A percentile compares a stretch with the other conserved stretches of the same genome.
Evolutionary conservation across 2,113 vertebrate genomes (phyloP).

Genomic region (Microtus ochrogaster): DNA sequence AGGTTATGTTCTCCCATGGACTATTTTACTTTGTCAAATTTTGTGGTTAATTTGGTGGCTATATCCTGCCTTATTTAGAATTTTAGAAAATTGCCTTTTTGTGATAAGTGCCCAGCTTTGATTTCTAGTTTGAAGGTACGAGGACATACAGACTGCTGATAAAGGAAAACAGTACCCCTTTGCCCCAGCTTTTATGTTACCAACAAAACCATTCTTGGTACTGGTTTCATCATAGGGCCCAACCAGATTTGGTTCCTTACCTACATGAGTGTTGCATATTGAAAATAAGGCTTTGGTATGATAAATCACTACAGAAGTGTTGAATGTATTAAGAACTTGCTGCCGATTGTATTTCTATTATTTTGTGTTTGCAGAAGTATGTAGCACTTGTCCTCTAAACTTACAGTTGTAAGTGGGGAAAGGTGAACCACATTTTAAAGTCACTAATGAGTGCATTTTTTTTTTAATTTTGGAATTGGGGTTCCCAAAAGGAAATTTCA

Average conservation of each 20-base stretch:
- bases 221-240: slow-evolving; percentile 61
- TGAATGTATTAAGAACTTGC: slow-evolving; percentile 78
- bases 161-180: slow-evolving; percentile 32
- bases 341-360: slow-evolving; percentile 74
- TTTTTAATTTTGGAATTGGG: slow-evolving; percentile 68
- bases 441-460: slow-evolving; percentile 61
- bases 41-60: slow-evolving; percentile 74
- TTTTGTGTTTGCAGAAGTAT: slow-evolving; percentile 72
- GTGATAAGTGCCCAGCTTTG: slow-evolving; percentile 73
- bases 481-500: slow-evolving; percentile 71
- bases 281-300: slow-evolving; percentile 69
- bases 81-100: slow-evolving; percentile 73
- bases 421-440: slow-evolving; percentile 72
- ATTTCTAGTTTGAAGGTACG: slow-evolving; percentile 68
- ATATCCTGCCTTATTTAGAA: slow-evolving; percentile 78
- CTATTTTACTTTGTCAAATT: slow-evolving; percentile 65
- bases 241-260: slow-evolving; percentile 52
- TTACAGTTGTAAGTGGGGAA: slow-evolving; percentile 60
- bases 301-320: slow-evolving; percentile 71
- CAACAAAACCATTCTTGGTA: slow-evolving; percentile 45
- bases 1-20: slow-evolving; percentile 59
- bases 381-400: slow-evolving; percentile 71
- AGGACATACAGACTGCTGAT: slow-evolving; percentile 45
- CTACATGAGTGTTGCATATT: slow-evolving; percentile 65
- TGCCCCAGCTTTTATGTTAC: slow-evolving; percentile 56